Evolutionary conservation across 2,888 invertebrate genomes (phyloP).

Genomic region (Abrostola triplasia): DNA sequence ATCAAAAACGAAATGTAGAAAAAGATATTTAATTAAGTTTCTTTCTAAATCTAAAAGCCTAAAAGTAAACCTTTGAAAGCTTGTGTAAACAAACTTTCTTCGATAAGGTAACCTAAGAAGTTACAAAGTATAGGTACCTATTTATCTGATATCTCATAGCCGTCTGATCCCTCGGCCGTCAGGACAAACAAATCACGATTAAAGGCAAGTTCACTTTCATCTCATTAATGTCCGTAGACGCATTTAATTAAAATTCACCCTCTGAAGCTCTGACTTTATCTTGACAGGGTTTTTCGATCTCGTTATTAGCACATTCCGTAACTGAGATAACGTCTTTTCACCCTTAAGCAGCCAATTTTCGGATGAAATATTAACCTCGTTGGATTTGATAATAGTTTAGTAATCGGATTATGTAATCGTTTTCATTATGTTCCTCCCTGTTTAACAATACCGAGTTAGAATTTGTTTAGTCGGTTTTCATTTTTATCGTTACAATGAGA

Average conservation of each 20-base stretch:
- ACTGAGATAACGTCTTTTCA: conserved; percentile 58
- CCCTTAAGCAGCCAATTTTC: conserved; percentile 59
- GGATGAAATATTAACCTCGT: conserved; percentile 54
- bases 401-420: conserved; percentile 21
- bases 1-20: neutral
- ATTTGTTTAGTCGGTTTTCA: too few species aligned
- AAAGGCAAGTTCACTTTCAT: conserved; percentile 83
- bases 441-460: too few species aligned
- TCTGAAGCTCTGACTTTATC: conserved; percentile 74
- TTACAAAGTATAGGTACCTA: conserved; percentile 53
- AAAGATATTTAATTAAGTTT: neutral
- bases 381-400: conserved; percentile 62
- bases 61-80: conserved; percentile 18
- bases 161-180: conserved; percentile 67
- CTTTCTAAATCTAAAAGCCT: conserved; percentile 5
- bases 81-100: conserved; percentile 34
- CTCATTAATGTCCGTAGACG: conserved; percentile 83
- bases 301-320: conserved; percentile 83
- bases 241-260: conserved; percentile 88
- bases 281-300: conserved; percentile 78
- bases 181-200: conserved; percentile 86
- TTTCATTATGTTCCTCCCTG: neutral
- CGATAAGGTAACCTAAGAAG: conserved; percentile 43
- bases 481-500: too few species aligned
- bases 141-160: conserved; percentile 63